A percentile compares a stretch with the other conserved stretches of the same genome.
Evolutionary conservation across 2,797 vertebrate genomes (phyloP).

Genomic region (Phaenicophaeus curvirostris): DNA sequence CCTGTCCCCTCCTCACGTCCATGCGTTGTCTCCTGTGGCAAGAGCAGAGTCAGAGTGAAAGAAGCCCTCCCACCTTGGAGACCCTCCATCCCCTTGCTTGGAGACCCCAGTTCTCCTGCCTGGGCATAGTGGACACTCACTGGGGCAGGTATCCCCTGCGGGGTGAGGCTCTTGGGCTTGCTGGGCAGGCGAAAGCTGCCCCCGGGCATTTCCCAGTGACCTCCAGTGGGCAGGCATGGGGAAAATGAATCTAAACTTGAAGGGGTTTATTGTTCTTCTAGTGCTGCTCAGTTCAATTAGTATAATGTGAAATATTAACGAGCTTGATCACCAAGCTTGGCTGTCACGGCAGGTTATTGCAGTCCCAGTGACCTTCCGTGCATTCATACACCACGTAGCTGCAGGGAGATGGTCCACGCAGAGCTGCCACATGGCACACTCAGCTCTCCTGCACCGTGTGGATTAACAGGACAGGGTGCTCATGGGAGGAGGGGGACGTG

Average conservation of each 20-base stretch:
- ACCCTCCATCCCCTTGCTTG: neutral
- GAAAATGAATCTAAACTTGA: neutral
- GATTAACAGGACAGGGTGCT: neutral
- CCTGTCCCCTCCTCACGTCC: neutral
- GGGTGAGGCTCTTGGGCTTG: neutral
- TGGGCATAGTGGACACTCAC: rapidly evolving
- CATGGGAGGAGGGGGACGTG: neutral
- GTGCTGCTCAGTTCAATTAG: neutral
- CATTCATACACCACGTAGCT: rapidly evolving
- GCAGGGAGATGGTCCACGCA: rapidly evolving
- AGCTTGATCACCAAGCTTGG: neutral
- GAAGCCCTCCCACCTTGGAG: neutral
- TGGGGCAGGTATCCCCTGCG: neutral
- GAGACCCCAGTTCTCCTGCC: neutral
- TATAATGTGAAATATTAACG: neutral
- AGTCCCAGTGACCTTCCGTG: neutral
- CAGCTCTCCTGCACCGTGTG: rapidly evolving
- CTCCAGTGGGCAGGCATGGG: neutral
- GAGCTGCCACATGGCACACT: rapidly evolving
- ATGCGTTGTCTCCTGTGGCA: rapidly evolving
- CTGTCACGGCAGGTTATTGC: neutral
- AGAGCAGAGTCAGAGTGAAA: neutral
- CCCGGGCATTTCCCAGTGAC: neutral
- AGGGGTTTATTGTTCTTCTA: neutral
- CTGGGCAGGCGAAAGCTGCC: too few relatives aligned